phyloP scores from a whole-genome alignment of 1,140 invertebrate species.

The Pseudomyrmex sp. region DNA sequence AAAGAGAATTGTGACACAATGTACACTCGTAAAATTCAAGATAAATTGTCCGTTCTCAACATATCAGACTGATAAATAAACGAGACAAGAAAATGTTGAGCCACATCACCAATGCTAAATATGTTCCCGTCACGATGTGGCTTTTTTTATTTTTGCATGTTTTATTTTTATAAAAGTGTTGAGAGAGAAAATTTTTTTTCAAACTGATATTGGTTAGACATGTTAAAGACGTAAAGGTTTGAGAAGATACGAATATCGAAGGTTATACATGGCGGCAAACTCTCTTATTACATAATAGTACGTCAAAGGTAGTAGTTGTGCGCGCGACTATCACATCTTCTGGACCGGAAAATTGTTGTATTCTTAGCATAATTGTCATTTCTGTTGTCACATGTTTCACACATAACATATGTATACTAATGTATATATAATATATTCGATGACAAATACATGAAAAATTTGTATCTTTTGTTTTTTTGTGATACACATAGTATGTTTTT shows the following conservation, averaged over 20 bases:
- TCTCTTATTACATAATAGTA: conserved; percentile 41
- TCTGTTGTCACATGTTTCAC: neutral
- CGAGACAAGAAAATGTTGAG: neutral
- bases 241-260: conserved; percentile 12
- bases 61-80: no score
- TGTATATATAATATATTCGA: neutral
- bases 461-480: neutral
- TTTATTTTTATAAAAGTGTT: conserved; percentile 17
- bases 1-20: no score
- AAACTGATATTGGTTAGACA: neutral
- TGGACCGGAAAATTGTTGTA: neutral
- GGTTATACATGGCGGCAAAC: conserved; percentile 20
- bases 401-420: neutral
- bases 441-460: neutral
- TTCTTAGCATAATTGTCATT: no score
- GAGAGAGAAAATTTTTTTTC: neutral
- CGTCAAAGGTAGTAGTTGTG: conserved; percentile 17
- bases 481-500: neutral
- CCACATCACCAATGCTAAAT: no score
- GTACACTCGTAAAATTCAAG: no score
- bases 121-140: no score
- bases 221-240: neutral
- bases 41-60: no score
- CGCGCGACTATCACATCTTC: neutral
- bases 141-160: neutral